Evolutionary conservation across 2,113 vertebrate species (phyloP).

Genomic region (Nesospiza acunhae): DNA sequence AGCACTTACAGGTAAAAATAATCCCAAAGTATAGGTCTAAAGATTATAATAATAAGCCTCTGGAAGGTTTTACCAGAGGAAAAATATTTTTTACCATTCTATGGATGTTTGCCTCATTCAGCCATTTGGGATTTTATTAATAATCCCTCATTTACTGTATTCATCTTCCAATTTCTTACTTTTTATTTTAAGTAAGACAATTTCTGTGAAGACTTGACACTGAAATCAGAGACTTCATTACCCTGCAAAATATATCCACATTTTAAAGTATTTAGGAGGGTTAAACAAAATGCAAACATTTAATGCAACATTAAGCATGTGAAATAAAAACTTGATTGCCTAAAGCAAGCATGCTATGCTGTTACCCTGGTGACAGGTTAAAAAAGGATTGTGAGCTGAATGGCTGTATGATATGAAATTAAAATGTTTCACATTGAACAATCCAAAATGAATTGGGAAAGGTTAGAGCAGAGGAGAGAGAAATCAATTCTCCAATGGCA

Average conservation of each 20-base stretch:
- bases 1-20: conserved; percentile 36
- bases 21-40: neutral
- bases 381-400: conserved; percentile 83
- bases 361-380: conserved; percentile 85
- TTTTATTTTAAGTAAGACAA: conserved; percentile 63
- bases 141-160: conserved; percentile 63
- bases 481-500: conserved; percentile 95
- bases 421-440: conserved; percentile 98
- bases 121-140: conserved; percentile 65
- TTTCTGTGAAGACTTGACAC: conserved; percentile 63
- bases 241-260: conserved; percentile 66
- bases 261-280: conserved; percentile 76
- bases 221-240: conserved; percentile 73
- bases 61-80: conserved; percentile 31
- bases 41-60: conserved; percentile 23
- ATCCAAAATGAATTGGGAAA: conserved; percentile 91
- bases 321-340: conserved; percentile 83
- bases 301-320: conserved; percentile 83
- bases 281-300: conserved; percentile 83
- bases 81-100: conserved; percentile 24
- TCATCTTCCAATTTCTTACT: conserved; percentile 63
- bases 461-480: conserved; percentile 86
- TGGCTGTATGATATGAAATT: conserved; percentile 91
- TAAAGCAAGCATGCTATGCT: conserved; percentile 79
- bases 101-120: conserved; percentile 33